Evolutionary conservation across 2,797 vertebrate species (phyloP).

Genomic region (Scolopax bukidnonensis): DNA sequence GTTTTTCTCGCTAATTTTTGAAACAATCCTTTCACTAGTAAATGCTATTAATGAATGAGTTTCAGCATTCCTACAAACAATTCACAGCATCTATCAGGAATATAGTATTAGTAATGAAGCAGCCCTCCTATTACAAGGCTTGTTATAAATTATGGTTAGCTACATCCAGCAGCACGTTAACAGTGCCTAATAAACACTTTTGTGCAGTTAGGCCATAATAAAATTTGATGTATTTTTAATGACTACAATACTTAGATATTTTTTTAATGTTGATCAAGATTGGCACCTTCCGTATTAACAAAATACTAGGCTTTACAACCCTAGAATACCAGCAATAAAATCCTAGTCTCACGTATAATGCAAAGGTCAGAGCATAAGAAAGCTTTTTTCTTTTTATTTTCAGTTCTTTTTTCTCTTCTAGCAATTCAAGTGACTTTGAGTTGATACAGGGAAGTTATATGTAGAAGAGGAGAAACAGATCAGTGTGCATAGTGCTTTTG

Average conservation of each 20-base stretch:
- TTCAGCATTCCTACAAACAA: neutral
- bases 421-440: constrained; percentile 18
- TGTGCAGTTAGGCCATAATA: neutral
- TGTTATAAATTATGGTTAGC: neutral
- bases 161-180: neutral
- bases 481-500: neutral
- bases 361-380: neutral
- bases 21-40: neutral
- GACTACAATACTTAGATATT: neutral
- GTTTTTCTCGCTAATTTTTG: neutral
- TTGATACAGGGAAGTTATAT: neutral
- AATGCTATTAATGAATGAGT: neutral
- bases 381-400: neutral
- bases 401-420: neutral
- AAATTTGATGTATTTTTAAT: neutral
- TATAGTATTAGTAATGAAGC: neutral
- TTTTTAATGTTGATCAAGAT: neutral
- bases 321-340: neutral
- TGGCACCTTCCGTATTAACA: neutral
- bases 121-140: neutral
- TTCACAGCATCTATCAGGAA: neutral
- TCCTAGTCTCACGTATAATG: neutral
- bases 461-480: neutral
- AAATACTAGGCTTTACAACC: neutral
- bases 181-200: neutral